phyloP scores from a whole-genome alignment of 1,140 invertebrate species.

The Caenorhabditis brenneri region DNA sequence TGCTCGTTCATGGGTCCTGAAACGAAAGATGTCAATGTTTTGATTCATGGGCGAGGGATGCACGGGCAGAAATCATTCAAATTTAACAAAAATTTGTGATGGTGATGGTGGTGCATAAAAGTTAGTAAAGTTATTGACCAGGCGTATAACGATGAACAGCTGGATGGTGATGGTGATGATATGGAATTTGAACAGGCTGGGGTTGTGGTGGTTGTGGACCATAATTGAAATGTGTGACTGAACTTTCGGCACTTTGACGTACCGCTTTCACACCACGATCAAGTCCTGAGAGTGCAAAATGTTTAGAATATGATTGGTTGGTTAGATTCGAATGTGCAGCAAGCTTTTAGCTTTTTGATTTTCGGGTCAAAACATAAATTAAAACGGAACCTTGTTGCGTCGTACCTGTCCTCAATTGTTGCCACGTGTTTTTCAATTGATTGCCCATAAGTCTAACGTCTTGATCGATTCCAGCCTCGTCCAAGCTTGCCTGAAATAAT shows the following conservation, averaged over 20 bases:
- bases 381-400: constrained; percentile 39
- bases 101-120: neutral
- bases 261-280: constrained; percentile 51
- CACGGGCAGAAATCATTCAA: neutral
- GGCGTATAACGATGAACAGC: constrained; percentile 12
- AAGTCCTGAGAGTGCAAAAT: constrained; percentile 46
- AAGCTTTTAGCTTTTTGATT: neutral
- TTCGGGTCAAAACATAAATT: neutral
- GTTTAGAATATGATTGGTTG: neutral
- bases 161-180: constrained; percentile 24
- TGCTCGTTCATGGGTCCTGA: constrained; percentile 52
- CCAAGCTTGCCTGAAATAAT: constrained; percentile 31
- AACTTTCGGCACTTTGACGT: constrained; percentile 48
- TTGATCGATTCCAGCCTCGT: constrained; percentile 49
- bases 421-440: constrained; percentile 52
- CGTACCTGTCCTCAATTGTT: constrained; percentile 53
- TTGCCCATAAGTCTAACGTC: constrained; percentile 52
- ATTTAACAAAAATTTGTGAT: neutral
- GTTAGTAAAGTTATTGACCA: constrained; percentile 35
- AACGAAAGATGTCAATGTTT: neutral
- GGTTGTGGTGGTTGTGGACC: constrained; percentile 29
- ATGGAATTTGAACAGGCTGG: constrained; percentile 26
- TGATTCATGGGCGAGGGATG: neutral
- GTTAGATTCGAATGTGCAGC: constrained; percentile 14
- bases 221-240: constrained; percentile 47